Conservation (phyloP, 2,113 vertebrate species). For the Triplophysa siluroides region DNA sequence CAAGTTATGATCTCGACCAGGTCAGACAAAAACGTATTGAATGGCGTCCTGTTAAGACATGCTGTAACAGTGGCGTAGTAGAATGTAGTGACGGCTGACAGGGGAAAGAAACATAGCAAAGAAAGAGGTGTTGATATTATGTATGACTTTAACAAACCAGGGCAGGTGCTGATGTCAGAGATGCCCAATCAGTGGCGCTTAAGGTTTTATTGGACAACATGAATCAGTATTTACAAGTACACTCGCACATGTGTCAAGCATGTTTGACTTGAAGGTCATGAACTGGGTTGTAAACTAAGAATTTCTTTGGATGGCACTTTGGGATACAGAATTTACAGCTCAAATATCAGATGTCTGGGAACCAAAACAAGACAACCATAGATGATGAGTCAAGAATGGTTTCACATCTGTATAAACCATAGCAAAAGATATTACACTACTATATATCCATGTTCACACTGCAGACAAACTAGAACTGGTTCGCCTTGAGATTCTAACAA, state of each 20-base stretch:
- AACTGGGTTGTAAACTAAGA: constrained; percentile 45
- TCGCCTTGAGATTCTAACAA: too few species aligned
- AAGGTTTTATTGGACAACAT: constrained; percentile 49
- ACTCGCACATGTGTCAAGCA: constrained; percentile 32
- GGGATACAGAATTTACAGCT: constrained; percentile 34
- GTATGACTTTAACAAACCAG: constrained; percentile 36
- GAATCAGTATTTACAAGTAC: constrained; percentile 52
- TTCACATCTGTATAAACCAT: neutral
- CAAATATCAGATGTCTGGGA: constrained; percentile 12
- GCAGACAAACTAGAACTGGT: too few species aligned
- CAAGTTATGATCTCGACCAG: too few species aligned
- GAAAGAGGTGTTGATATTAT: constrained; percentile 39
- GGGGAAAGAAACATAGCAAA: constrained; percentile 8
- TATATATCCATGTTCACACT: too few species aligned
- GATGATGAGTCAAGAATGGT: constrained; percentile 18
- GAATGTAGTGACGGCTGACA: neutral
- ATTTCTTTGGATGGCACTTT: constrained; percentile 12
- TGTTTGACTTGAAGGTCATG: constrained; percentile 39
- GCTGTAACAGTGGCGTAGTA: neutral
- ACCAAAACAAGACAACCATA: constrained; percentile 12
- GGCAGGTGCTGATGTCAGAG: constrained; percentile 46
- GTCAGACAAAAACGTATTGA: too few species aligned
- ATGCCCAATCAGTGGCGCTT: constrained; percentile 35
- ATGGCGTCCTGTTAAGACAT: too few species aligned
- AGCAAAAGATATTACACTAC: too few species aligned